These are phyloP conservation scores for Clivina fossor DNA, from an alignment of 2,888 invertebrate genomes.

Conservation along the genomic window DNA sequence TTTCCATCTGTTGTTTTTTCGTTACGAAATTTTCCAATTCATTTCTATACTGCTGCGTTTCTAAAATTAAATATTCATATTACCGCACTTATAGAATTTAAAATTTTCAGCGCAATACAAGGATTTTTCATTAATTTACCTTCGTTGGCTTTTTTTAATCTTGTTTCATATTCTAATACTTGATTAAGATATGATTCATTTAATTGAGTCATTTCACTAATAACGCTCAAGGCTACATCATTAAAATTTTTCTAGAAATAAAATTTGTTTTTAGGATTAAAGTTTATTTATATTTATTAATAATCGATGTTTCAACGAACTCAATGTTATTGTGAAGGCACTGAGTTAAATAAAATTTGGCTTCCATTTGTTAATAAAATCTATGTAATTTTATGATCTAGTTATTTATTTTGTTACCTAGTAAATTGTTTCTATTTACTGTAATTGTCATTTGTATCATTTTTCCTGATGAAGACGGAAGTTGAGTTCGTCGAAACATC, in stretches of 20 bases:
- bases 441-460: too few relatives aligned
- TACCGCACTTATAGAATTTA: background rate
- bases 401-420: too few relatives aligned
- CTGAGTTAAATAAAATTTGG: too few relatives aligned
- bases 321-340: too few relatives aligned
- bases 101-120: background rate
- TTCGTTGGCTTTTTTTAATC: background rate
- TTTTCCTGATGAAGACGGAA: too few relatives aligned
- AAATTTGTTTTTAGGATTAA: background rate
- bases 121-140: slow-evolving; percentile 14
- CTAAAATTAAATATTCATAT: background rate
- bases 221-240: slow-evolving; percentile 1
- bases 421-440: too few relatives aligned
- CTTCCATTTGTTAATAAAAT: too few relatives aligned
- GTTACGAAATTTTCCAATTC: slow-evolving; percentile 35
- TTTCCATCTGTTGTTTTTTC: slow-evolving; percentile 40
- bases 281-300: background rate
- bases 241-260: slow-evolving; percentile 1
- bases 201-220: slow-evolving; percentile 3
- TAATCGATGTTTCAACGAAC: too few relatives aligned
- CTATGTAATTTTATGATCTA: too few relatives aligned
- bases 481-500: too few relatives aligned
- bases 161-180: background rate
- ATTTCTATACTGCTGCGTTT: slow-evolving; percentile 32
- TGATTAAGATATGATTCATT: slow-evolving; percentile 5